Evolutionary conservation across 2,113 vertebrate species (phyloP), one percentile per base, ranked within the genome.

Genomic region (Nerophis lumbriciformis): DNA sequence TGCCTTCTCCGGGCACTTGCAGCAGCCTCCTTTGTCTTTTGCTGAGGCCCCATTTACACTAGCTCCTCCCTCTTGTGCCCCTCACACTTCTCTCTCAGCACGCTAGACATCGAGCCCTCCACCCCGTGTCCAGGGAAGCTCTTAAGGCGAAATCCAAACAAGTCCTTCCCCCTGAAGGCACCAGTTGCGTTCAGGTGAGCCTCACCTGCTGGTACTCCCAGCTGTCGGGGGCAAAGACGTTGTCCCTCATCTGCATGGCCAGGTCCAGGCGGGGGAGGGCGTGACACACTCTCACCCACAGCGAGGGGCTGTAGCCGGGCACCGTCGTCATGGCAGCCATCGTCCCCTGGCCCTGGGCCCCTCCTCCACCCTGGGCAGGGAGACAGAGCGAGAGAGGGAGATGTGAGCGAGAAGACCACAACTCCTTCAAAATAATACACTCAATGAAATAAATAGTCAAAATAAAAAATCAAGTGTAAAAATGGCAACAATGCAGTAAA

Each of bases 201-300:
- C 6, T 12, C 88, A 92, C 91, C 91, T 92, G 91, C 83, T 92
- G 91, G 76, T 92, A 92, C 71, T 91, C 91, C 91, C 91, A 92
- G 83, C 90, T 91, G 80, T 90, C 88, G 0, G 91, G 91, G n/a
- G 81, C 79, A 66, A 92, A 92, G 52, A 72, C 1, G 70, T 87
- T 91, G 85, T 89, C 89, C 77, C 86, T 86, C 83, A 87, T 90
- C 82, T 90, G 87, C 88, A 92, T 87, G 80, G 77, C 80, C 77
- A 92, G 80, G 85, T 91, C 90, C 79, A 91, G 73, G 68, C 90
- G 89, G 45, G 91, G 91, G 19, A 92, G 82, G 64, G 89, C 88
- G 38, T 92, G 91, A 76, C 91, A 91, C 80, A 92, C 13, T 53
- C 84, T 84, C 72, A 92, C 91, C 91, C 91, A 92, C 55, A 91